Conservation (phyloP, 2,797 vertebrate genomes). For the Alexandromys oeconomus region DNA sequence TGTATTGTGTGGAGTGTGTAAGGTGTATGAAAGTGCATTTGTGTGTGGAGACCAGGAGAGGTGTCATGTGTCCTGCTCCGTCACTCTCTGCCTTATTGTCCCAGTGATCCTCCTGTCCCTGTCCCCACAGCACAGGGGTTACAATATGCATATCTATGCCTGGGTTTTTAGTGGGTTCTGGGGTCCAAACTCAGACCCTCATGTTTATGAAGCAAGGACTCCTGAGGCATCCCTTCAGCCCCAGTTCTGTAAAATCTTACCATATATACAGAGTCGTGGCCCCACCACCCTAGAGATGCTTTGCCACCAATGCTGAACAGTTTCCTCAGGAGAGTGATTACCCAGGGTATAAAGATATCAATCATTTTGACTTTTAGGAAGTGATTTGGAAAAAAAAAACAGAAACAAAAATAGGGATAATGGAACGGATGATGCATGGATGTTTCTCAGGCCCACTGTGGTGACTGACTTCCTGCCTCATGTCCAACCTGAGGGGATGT, state of each 20-base stretch:
- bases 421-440: not conserved
- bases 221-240: not conserved
- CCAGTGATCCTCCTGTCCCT: not conserved
- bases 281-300: not conserved
- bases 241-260: not conserved
- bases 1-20: not conserved
- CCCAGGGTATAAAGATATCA: slow-evolving; percentile 23
- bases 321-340: slow-evolving; percentile 55
- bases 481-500: not conserved
- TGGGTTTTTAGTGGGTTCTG: not conserved
- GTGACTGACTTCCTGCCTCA: not conserved
- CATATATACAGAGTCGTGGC: not conserved
- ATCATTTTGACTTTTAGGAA: slow-evolving; percentile 71
- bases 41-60: not conserved
- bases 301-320: not conserved
- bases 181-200: not conserved
- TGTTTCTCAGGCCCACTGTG: slow-evolving; percentile 3
- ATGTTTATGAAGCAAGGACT: not conserved
- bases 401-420: not conserved
- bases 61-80: not conserved
- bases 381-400: slow-evolving; percentile 18
- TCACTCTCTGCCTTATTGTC: not conserved
- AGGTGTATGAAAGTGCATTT: not conserved
- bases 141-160: too few relatives aligned
- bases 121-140: too few relatives aligned